phyloP scores from a whole-genome alignment of 2,797 vertebrate genomes.

The Urosaurus nigricauda region DNA sequence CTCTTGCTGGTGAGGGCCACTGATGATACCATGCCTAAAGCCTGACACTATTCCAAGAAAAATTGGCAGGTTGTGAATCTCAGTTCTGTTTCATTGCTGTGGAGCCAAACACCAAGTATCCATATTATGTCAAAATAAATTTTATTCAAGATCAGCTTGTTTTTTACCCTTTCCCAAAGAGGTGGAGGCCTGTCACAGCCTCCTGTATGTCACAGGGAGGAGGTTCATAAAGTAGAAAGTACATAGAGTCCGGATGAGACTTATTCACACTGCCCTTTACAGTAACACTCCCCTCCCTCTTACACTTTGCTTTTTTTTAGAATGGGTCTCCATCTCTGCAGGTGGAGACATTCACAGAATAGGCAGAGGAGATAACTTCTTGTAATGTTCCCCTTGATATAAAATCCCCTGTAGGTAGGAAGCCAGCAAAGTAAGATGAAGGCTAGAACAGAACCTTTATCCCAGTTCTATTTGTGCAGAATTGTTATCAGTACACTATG shows the following conservation, averaged over 20 bases:
- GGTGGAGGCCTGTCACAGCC: background rate
- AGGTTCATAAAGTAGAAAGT: background rate
- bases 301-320: background rate
- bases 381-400: background rate
- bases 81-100: too few species aligned
- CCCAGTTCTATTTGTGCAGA: background rate
- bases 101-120: background rate
- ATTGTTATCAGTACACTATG: background rate
- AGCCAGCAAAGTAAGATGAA: background rate
- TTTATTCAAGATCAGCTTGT: conserved; percentile 30
- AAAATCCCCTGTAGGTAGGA: background rate
- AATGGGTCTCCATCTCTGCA: background rate
- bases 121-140: conserved; percentile 38
- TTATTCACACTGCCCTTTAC: background rate
- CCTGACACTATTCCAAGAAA: background rate
- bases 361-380: background rate
- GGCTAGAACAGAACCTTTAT: background rate
- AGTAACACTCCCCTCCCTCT: background rate
- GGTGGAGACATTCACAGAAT: background rate
- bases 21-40: too few species aligned
- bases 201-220: background rate
- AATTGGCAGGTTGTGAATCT: background rate
- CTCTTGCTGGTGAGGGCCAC: background rate
- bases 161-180: background rate
- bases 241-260: background rate